Evolutionary conservation across 2,888 invertebrate genomes (phyloP).

Genomic region (Conomelus anceps): DNA sequence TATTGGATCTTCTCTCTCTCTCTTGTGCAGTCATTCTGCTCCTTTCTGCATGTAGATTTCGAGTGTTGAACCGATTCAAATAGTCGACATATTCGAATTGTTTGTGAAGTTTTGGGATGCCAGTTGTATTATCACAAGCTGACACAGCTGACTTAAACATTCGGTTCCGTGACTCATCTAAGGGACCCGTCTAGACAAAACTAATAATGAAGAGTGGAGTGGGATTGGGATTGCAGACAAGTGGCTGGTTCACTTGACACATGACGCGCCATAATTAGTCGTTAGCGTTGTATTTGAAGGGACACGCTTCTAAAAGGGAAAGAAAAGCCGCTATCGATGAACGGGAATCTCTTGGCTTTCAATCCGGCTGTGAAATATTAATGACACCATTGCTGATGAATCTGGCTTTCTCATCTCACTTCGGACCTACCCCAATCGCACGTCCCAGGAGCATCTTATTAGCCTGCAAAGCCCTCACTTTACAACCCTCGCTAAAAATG

Average conservation of each 20-base stretch:
- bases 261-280: background rate
- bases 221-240: background rate
- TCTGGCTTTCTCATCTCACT: background rate
- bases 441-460: background rate
- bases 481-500: background rate
- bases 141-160: background rate
- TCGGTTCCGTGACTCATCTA: background rate
- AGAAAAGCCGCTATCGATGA: background rate
- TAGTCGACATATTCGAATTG: background rate
- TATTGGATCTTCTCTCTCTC: no score
- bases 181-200: background rate
- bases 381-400: background rate
- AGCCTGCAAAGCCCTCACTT: background rate
- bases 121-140: background rate
- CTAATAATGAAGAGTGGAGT: background rate
- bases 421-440: background rate
- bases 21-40: background rate
- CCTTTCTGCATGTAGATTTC: background rate
- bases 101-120: background rate
- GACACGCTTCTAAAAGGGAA: background rate
- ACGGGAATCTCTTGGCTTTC: background rate
- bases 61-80: background rate
- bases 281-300: background rate
- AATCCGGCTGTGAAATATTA: background rate
- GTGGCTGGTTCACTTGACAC: background rate